A percentile compares a stretch with the other conserved stretches of the same genome.
phyloP scores from a whole-genome alignment of 2,797 vertebrate genomes.

The Protonibea diacanthus region DNA sequence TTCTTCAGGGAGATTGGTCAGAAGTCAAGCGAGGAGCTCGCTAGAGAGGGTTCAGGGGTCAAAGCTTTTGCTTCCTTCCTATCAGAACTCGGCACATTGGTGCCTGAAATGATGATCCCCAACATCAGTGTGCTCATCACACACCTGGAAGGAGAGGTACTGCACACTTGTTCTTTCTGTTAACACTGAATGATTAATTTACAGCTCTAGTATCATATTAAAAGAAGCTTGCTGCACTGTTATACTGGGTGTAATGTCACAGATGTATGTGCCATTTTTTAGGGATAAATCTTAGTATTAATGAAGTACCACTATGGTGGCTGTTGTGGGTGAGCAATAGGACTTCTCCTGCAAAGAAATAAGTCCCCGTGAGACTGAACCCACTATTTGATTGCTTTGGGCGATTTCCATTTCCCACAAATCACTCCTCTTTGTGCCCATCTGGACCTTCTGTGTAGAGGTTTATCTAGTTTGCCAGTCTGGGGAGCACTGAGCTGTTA shows the following conservation, averaged over 20 bases:
- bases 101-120: slow-evolving; percentile 90
- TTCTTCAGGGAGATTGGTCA: slow-evolving; percentile 92
- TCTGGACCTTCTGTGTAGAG: background rate
- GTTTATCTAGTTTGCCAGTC: slow-evolving; percentile 8
- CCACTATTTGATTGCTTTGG: background rate
- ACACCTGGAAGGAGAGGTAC: slow-evolving; percentile 95
- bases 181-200: background rate
- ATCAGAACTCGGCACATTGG: slow-evolving; percentile 88
- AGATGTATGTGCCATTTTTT: too few species aligned
- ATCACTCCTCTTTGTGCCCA: slow-evolving; percentile 5
- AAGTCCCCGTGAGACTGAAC: background rate
- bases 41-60: slow-evolving; percentile 88
- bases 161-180: background rate
- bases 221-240: background rate
- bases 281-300: background rate
- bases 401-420: slow-evolving; percentile 1
- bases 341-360: slow-evolving; percentile 3
- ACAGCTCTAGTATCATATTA: background rate
- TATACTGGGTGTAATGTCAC: too few species aligned
- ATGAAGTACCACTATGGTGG: background rate
- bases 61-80: slow-evolving; percentile 92
- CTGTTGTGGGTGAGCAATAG: slow-evolving; percentile 3
- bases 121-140: slow-evolving; percentile 93
- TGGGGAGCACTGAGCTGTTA: background rate
- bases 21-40: slow-evolving; percentile 91